Conservation (phyloP, 2,797 vertebrate species). For the Pristis pectinata region DNA sequence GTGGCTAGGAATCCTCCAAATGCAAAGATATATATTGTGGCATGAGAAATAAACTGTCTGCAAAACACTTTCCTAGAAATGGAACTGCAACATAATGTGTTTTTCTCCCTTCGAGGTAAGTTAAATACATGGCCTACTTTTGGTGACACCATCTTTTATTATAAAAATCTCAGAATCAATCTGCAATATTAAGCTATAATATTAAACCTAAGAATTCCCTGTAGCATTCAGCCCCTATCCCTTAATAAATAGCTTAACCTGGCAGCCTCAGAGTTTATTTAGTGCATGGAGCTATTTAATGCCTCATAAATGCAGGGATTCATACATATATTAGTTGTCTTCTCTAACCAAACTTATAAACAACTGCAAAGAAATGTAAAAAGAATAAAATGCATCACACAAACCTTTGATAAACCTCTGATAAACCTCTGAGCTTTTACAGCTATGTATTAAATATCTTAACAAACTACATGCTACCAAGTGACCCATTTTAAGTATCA, state of each 20-base stretch:
- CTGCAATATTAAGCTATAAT: background rate
- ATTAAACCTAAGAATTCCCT: background rate
- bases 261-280: background rate
- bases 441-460: background rate
- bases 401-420: background rate
- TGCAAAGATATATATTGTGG: background rate
- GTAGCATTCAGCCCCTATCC: background rate
- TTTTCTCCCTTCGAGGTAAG: background rate
- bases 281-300: background rate
- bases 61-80: background rate
- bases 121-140: background rate
- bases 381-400: background rate
- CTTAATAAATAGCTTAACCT: background rate
- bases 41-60: background rate
- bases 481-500: background rate
- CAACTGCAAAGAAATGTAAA: background rate
- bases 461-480: background rate
- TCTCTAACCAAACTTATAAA: slow-evolving; percentile 5
- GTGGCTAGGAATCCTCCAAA: background rate
- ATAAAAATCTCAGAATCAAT: background rate
- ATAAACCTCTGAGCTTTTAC: background rate
- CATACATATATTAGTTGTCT: slow-evolving; percentile 3
- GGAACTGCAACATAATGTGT: background rate
- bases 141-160: background rate
- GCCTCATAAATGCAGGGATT: background rate